phyloP scores from a whole-genome alignment of 2,888 invertebrate genomes.

The Oegoconia quadripuncta region DNA sequence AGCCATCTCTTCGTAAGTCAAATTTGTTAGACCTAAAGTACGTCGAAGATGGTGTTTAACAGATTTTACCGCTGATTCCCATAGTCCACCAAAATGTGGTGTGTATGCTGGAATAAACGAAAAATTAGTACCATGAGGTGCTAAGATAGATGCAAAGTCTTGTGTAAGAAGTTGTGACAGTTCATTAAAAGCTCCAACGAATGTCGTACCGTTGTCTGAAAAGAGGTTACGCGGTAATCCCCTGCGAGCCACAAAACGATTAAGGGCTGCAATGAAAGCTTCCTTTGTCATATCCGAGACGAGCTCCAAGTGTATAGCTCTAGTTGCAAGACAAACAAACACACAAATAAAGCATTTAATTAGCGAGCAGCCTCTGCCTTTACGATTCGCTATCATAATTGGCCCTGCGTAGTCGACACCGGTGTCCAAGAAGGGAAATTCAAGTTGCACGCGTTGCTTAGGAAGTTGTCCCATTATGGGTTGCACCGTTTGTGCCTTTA shows the following conservation, averaged over 20 bases:
- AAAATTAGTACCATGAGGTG: no score
- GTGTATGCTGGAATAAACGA: no score
- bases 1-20: slow-evolving; percentile 7
- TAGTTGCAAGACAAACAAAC: no score
- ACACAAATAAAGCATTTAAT: no score
- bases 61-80: not conserved
- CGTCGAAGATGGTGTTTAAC: slow-evolving; percentile 12
- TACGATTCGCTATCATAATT: slow-evolving; percentile 23
- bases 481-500: slow-evolving; percentile 10
- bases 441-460: slow-evolving; percentile 6
- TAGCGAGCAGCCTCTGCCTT: no score
- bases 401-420: slow-evolving; percentile 22
- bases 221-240: not conserved
- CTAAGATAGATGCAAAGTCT: no score
- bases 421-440: slow-evolving; percentile 17
- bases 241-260: not conserved
- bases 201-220: not conserved
- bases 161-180: not conserved
- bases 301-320: no score
- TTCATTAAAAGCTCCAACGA: not conserved
- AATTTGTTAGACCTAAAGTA: slow-evolving; percentile 8
- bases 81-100: not conserved
- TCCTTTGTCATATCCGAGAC: no score
- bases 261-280: no score
- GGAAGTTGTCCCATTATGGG: slow-evolving; percentile 19